Evolutionary conservation across 1,140 invertebrate species (phyloP).

Genomic region (Camponotus pennsylvanicus): DNA sequence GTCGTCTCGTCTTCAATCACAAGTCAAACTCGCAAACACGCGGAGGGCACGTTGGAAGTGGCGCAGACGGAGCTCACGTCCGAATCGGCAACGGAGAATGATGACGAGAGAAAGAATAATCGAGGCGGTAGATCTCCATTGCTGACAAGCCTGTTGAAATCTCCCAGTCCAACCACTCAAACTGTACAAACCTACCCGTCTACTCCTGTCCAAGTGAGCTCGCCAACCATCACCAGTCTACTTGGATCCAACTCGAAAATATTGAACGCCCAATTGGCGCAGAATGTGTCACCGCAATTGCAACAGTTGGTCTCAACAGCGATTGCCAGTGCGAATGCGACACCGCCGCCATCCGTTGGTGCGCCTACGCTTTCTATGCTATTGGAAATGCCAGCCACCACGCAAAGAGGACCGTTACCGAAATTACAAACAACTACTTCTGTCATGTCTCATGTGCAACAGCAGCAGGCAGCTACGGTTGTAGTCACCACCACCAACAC

Average conservation of each 20-base stretch:
- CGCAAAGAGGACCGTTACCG: conserved; percentile 77
- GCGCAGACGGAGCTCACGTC: conserved; percentile 30
- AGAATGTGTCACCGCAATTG: conserved; percentile 81
- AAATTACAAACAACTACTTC: conserved; percentile 65
- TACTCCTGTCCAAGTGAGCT: conserved; percentile 81
- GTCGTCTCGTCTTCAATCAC: conserved; percentile 11
- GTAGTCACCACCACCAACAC: not conserved
- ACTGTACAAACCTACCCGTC: conserved; percentile 81
- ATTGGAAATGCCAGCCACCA: conserved; percentile 86
- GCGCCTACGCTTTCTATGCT: conserved; percentile 90
- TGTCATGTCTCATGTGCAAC: not conserved
- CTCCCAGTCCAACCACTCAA: conserved; percentile 86
- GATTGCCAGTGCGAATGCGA: conserved; percentile 76
- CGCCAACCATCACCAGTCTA: conserved; percentile 87
- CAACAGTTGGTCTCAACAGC: conserved; percentile 84
- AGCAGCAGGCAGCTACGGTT: conserved; percentile 46
- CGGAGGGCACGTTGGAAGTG: conserved; percentile 74
- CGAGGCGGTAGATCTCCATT: conserved; percentile 89
- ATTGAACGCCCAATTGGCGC: conserved; percentile 74
- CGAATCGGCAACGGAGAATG: conserved; percentile 52
- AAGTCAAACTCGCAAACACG: conserved; percentile 58
- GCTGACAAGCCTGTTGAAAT: conserved; percentile 93
- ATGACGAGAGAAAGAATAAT: conserved; percentile 79
- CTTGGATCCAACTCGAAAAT: conserved; percentile 86
- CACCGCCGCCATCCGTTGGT: conserved; percentile 87